A percentile compares a stretch with the other conserved stretches of the same genome.
Conservation (phyloP, 2,888 invertebrate species). For the Hyposoter didymator region DNA sequence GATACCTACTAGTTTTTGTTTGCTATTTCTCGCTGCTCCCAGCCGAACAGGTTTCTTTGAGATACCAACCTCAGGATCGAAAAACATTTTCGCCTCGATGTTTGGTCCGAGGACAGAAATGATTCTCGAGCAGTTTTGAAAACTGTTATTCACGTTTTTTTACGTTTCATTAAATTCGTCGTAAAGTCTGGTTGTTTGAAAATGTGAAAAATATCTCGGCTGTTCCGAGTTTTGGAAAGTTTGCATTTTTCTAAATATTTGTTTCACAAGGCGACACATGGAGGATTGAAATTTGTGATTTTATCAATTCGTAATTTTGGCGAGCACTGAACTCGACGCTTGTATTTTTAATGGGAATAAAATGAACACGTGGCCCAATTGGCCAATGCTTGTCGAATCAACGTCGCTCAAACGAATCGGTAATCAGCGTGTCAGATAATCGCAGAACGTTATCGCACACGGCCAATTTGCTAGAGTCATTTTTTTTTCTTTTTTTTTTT, state of each 20-base stretch:
- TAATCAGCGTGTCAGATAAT: slow-evolving; percentile 30
- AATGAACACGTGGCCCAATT: slow-evolving; percentile 7
- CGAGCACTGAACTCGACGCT: neutral
- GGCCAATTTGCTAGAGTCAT: slow-evolving; percentile 13
- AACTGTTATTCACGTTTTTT: neutral
- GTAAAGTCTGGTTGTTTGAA: neutral
- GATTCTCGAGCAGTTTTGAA: neutral
- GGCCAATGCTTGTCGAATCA: slow-evolving; percentile 12
- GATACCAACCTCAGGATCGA: neutral
- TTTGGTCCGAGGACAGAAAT: neutral
- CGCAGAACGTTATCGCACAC: slow-evolving; percentile 30
- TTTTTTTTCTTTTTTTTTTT: slow-evolving; percentile 29
- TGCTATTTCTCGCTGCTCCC: neutral
- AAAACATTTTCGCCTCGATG: neutral
- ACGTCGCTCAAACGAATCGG: neutral
- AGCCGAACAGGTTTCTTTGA: slow-evolving; percentile 1
- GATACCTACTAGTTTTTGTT: neutral
- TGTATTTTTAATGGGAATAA: slow-evolving; percentile 11
- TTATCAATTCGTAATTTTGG: slow-evolving; percentile 7
- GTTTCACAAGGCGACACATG: neutral
- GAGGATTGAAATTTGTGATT: neutral
- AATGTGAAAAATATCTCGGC: neutral
- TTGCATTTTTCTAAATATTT: neutral
- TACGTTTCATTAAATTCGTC: neutral
- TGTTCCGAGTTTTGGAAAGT: neutral